Conservation (phyloP, 1,140 invertebrate genomes). For the Zophobas atratus region DNA sequence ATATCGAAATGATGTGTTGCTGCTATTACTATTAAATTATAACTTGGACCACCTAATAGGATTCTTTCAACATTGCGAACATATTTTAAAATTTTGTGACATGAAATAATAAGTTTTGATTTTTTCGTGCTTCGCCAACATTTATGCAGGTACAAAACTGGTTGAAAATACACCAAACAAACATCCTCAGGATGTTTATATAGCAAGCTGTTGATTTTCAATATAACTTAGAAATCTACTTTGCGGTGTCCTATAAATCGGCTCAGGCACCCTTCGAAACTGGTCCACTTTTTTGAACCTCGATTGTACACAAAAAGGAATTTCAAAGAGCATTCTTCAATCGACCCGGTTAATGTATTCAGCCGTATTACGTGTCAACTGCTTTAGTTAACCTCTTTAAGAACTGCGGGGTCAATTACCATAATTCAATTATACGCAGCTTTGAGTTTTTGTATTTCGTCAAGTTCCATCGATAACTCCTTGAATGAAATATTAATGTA, state of each 20-base stretch:
- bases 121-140: too few relatives aligned
- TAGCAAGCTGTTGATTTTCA: too few relatives aligned
- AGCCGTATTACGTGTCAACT: constrained; percentile 35
- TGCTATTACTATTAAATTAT: too few relatives aligned
- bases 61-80: too few relatives aligned
- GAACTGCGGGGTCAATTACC: constrained; percentile 22
- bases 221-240: too few relatives aligned
- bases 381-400: constrained; percentile 29
- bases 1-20: too few relatives aligned
- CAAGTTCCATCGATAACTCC: background rate
- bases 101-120: too few relatives aligned
- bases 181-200: too few relatives aligned
- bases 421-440: constrained; percentile 29
- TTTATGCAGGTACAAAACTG: background rate
- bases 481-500: background rate
- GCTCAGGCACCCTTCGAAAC: background rate
- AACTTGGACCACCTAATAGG: too few relatives aligned
- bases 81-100: too few relatives aligned
- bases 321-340: constrained; percentile 24
- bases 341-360: constrained; percentile 22
- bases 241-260: too few relatives aligned
- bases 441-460: background rate
- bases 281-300: constrained; percentile 15
- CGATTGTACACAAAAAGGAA: constrained; percentile 23
- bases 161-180: too few relatives aligned